Base-by-base conservation (phyloP, 2,797 vertebrate species). In the Pseudotriccus pelzelni region DNA sequence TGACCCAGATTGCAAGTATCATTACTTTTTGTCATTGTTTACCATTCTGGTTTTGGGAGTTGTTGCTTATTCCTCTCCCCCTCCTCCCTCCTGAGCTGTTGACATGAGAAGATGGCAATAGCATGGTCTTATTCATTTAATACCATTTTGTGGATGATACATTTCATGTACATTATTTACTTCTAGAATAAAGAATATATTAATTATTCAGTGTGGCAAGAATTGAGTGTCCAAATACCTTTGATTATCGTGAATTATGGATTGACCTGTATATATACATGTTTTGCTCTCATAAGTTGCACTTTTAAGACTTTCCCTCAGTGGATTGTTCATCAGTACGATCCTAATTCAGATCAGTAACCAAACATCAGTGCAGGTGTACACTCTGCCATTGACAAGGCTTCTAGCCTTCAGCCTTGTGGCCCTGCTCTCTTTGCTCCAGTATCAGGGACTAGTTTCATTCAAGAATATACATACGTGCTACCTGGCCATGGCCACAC, bases 161-260 rank as follows among this genome's bases (percentile, higher is more conserved):
- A 30, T 90, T 85, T 56, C 6, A 7, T n/a, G 23, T 82, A 60
- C 50, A 27, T 90, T 93, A 69, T 93, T 93, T 94, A 72, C 34
- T 73, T 85, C 34, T 46, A 69, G 56, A 39, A 63, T 55, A 88
- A 85, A 87, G 34, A 70, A 55, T 37, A 28, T 64, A 89, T 93
- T 84, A 75, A 94, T 96, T 93, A 93, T 96, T 96, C 58, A 95
- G 13, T 13, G 37, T 85, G 63, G 74, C 79, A 87, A 84, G 87
- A 92, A 88, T 2, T 81, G 60, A 87, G 41, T 60, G 52, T 60
- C 43, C 87, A 64, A 82, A 88, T 76, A 55, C 52, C 17, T 76
- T 62, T 85, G 58, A 44, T 92, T 87, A 95, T 36, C n/a, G 82
- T 68, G 59, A 97, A 94, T 92, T 94, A 91, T 66, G 76, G 64